Conservation (phyloP, 2,797 vertebrate genomes). For the Sebastes itinus region DNA sequence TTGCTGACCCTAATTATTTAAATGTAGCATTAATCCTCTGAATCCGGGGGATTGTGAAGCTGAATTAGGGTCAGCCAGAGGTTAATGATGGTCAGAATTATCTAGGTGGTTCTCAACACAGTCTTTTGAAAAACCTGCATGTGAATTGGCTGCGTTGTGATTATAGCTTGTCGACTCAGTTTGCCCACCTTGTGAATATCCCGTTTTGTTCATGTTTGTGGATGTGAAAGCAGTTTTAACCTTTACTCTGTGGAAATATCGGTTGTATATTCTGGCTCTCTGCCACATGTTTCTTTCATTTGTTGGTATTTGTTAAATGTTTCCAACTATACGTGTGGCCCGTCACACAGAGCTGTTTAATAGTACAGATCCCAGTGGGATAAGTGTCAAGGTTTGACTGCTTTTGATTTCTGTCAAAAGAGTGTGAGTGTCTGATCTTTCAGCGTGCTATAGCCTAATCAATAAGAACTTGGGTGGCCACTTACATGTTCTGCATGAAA, state of each 20-base stretch:
- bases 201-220: conserved; percentile 4
- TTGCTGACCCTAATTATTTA: conserved; percentile 82
- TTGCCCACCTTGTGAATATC: background rate
- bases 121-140: conserved; percentile 40
- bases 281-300: conserved; percentile 19
- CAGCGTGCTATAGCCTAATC: conserved; percentile 49
- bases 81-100: conserved; percentile 81
- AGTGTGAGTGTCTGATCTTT: conserved; percentile 54
- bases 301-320: conserved; percentile 41
- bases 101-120: conserved; percentile 57
- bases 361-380: conserved; percentile 50
- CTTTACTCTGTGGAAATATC: conserved; percentile 28
- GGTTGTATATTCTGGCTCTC: conserved; percentile 1
- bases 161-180: conserved; percentile 49
- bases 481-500: conserved; percentile 72
- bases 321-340: conserved; percentile 21
- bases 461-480: conserved; percentile 73
- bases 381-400: conserved; percentile 54
- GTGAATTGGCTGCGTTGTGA: conserved; percentile 55
- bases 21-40: conserved; percentile 80
- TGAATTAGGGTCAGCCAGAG: conserved; percentile 76
- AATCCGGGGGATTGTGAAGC: conserved; percentile 72
- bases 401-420: conserved; percentile 65
- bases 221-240: background rate
- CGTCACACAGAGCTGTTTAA: conserved; percentile 35